These are phyloP conservation scores for Melanocharis versteri DNA, from an alignment of 2,113 vertebrate species.

Conservation along the genomic window DNA sequence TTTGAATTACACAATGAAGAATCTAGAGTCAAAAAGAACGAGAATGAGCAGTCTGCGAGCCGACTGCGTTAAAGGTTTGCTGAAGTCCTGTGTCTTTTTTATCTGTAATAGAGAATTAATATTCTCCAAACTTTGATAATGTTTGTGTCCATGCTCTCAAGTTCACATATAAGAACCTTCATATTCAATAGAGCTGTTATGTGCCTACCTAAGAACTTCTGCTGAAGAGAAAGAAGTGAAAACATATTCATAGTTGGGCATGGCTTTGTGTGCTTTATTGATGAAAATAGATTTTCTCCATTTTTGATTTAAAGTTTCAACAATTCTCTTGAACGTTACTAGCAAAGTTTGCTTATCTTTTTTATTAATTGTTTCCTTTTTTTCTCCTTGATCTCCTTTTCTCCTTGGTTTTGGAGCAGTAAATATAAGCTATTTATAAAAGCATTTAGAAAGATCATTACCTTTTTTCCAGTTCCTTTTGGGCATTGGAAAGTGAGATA, in stretches of 20 bases:
- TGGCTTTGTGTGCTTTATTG: background rate
- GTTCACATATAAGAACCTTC: background rate
- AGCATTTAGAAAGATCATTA: background rate
- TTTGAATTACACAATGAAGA: background rate
- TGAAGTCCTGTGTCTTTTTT: background rate
- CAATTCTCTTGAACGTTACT: background rate
- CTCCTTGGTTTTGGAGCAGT: background rate
- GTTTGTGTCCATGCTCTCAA: background rate
- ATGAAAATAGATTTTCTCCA: background rate
- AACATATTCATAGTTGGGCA: background rate
- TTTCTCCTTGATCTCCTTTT: background rate
- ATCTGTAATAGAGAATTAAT: background rate
- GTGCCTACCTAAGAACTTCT: background rate
- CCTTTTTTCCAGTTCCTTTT: constrained; percentile 34
- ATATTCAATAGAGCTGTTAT: background rate
- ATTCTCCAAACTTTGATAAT: background rate
- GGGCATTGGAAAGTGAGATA: background rate
- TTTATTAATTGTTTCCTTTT: background rate
- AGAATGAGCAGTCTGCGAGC: background rate
- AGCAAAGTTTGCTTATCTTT: background rate
- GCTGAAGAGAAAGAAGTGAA: background rate
- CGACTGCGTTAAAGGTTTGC: background rate
- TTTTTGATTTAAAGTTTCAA: background rate
- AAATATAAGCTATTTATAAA: background rate
- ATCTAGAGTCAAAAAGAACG: background rate